These are phyloP conservation scores for Odontomyia ornata DNA, from an alignment of 2,888 invertebrate species.

Conservation along the genomic window DNA sequence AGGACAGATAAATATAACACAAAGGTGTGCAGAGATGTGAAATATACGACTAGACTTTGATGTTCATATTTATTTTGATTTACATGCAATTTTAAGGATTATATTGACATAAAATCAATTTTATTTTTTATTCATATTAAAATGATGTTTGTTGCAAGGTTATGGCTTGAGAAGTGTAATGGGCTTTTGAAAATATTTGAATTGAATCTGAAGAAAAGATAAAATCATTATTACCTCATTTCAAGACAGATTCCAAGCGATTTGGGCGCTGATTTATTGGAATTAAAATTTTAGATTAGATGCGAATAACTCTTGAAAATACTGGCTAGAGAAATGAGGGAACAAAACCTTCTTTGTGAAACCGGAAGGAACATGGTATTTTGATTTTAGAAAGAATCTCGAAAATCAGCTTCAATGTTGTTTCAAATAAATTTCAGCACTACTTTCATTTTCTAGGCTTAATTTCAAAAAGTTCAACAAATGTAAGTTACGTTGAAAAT, in stretches of 20 bases:
- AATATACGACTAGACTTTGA: not conserved
- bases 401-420: too few species aligned
- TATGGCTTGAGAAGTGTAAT: not conserved
- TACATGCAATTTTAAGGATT: constrained; percentile 7
- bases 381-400: too few species aligned
- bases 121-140: constrained; percentile 3
- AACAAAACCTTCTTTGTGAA: too few species aligned
- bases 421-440: too few species aligned
- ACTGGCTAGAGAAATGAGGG: too few species aligned
- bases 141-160: not conserved
- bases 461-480: too few species aligned
- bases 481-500: too few species aligned
- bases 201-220: not conserved
- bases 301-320: too few species aligned
- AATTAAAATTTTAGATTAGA: too few species aligned
- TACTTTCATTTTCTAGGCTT: too few species aligned
- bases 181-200: not conserved
- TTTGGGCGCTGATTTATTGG: not conserved
- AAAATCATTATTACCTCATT: not conserved
- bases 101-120: not conserved
- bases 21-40: not conserved
- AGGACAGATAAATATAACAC: too few species aligned
- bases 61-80: constrained; percentile 7
- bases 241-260: not conserved
- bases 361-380: too few species aligned